These are phyloP conservation scores for Chiloscyllium punctatum DNA, from an alignment of 2,797 vertebrate species.

Conservation along the genomic window DNA sequence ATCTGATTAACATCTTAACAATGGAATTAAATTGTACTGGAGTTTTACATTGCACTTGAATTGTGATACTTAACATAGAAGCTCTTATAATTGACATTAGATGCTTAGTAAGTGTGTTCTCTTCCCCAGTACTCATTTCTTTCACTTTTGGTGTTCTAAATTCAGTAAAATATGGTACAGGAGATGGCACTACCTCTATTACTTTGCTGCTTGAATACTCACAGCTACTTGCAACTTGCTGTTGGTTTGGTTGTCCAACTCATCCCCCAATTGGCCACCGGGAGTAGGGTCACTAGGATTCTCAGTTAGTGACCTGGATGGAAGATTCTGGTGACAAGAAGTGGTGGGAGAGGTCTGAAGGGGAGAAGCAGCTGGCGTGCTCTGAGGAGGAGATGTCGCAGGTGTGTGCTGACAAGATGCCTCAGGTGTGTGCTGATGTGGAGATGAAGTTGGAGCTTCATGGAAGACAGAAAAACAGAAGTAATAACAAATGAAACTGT, in stretches of 20 bases:
- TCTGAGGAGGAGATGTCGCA: constrained; percentile 87
- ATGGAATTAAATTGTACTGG: neutral
- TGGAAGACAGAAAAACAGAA: neutral
- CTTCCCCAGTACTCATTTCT: too few relatives aligned
- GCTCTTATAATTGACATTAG: neutral
- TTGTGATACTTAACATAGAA: neutral
- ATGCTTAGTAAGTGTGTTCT: too few relatives aligned
- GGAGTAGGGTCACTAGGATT: constrained; percentile 78
- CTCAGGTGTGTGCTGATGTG: constrained; percentile 87
- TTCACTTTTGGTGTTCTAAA: neutral
- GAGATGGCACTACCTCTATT: neutral
- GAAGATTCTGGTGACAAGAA: constrained; percentile 78
- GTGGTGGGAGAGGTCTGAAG: constrained; percentile 74
- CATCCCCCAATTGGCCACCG: constrained; percentile 87
- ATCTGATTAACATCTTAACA: neutral
- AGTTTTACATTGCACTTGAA: neutral
- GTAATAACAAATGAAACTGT: neutral
- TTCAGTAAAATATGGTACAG: neutral
- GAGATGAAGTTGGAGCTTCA: constrained; percentile 88
- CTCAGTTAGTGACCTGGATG: constrained; percentile 88
- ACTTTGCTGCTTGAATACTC: constrained; percentile 56
- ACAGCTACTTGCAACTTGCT: constrained; percentile 85
- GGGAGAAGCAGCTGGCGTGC: constrained; percentile 90
- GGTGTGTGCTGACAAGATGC: constrained; percentile 87
- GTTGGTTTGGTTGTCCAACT: constrained; percentile 90